A percentile compares a stretch with the other conserved stretches of the same genome.
phyloP scores from a whole-genome alignment of 2,113 vertebrate genomes.

The Misgurnus mizolepis region DNA sequence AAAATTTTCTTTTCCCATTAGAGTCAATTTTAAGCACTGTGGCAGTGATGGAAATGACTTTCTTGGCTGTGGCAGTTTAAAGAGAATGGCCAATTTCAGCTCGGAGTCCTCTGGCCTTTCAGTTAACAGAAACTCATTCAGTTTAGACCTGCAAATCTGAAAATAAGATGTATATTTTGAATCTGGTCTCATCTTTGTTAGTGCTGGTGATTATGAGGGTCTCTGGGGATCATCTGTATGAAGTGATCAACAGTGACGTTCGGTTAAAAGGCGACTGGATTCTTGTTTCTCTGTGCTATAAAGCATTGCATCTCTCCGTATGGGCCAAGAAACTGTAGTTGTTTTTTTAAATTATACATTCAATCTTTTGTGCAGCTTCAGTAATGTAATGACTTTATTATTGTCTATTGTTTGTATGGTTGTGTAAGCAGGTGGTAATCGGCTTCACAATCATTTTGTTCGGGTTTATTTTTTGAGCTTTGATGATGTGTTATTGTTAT shows the following conservation, averaged over 20 bases:
- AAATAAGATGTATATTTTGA: slow-evolving; percentile 14
- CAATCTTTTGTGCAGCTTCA: no score
- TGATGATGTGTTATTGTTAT: no score
- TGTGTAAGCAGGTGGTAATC: no score
- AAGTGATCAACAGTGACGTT: neutral
- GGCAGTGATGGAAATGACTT: slow-evolving; percentile 22
- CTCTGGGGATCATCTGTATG: slow-evolving; percentile 7
- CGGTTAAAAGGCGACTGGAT: neutral
- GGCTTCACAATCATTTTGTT: no score
- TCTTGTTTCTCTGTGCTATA: neutral
- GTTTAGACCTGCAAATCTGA: slow-evolving; percentile 6
- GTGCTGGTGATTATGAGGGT: neutral
- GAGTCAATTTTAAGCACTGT: neutral
- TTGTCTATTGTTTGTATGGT: no score
- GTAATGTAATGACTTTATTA: no score
- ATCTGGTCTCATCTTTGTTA: slow-evolving; percentile 26
- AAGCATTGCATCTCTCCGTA: neutral
- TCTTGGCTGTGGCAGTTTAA: neutral
- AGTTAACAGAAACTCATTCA: slow-evolving; percentile 6
- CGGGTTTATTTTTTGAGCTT: no score
- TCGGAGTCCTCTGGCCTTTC: slow-evolving; percentile 1
- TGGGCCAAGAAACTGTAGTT: neutral
- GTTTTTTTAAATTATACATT: no score
- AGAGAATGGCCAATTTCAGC: slow-evolving; percentile 36
- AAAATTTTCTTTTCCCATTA: slow-evolving; percentile 1